A percentile compares a stretch with the other conserved stretches of the same genome.
Evolutionary conservation across 2,888 invertebrate genomes (phyloP).

Genomic region (Thysanoteuthis rhombus): DNA sequence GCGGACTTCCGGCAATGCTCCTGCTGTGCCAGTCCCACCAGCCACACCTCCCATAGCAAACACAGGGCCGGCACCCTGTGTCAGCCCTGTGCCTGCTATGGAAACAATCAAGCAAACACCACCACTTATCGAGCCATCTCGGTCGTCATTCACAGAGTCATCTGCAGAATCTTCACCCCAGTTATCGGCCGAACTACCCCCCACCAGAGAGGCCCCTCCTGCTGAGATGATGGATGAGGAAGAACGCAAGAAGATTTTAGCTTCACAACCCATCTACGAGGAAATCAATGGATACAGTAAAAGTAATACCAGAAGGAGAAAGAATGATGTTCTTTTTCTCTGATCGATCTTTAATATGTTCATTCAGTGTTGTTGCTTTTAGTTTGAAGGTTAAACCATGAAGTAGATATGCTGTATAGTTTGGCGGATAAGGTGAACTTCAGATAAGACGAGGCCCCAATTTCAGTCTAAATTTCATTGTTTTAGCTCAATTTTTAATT

Average conservation of each 20-base stretch:
- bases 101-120: constrained; percentile 31
- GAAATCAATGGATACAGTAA: constrained; percentile 52
- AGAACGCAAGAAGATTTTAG: constrained; percentile 48
- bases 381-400: no score
- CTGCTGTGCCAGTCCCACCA: constrained; percentile 18
- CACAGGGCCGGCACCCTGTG: background rate
- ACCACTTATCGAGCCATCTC: constrained; percentile 33
- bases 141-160: constrained; percentile 32
- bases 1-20: constrained; percentile 37
- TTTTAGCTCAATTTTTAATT: no score
- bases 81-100: background rate
- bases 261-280: constrained; percentile 61
- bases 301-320: background rate
- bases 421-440: no score
- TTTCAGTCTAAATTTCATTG: no score
- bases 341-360: no score
- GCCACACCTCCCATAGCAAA: constrained; percentile 25
- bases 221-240: constrained; percentile 39
- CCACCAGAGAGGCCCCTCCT: constrained; percentile 35
- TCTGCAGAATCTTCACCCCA: constrained; percentile 32
- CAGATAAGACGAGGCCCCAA: no score
- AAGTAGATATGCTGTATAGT: no score
- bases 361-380: no score
- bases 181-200: constrained; percentile 21
- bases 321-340: background rate